These are phyloP conservation scores for Sepioteuthis lessoniana DNA, from an alignment of 2,888 invertebrate species.

Conservation along the genomic window DNA sequence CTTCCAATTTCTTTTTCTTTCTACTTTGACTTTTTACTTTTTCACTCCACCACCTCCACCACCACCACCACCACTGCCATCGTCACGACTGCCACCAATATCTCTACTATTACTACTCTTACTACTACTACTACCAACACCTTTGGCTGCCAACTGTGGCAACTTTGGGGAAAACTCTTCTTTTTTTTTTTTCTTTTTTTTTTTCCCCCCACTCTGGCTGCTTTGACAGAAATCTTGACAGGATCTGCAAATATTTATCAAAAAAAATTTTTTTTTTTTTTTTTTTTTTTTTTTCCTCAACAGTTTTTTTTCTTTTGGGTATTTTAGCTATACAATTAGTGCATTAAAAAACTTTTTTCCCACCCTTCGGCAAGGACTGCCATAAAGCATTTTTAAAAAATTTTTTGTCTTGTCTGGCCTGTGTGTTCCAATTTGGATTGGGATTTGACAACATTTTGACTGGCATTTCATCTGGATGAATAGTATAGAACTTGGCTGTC, in stretches of 20 bases:
- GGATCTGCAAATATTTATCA: neutral
- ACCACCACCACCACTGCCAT: neutral
- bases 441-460: neutral
- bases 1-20: neutral
- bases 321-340: neutral
- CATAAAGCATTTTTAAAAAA: too few relatives aligned
- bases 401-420: neutral
- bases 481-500: too few relatives aligned
- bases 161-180: neutral
- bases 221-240: neutral
- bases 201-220: neutral
- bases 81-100: neutral
- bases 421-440: neutral
- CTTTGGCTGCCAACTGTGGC: neutral
- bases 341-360: neutral
- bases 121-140: too few relatives aligned
- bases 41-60: constrained; percentile 33
- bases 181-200: neutral
- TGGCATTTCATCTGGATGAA: too few relatives aligned
- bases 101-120: neutral
- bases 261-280: neutral
- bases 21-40: neutral
- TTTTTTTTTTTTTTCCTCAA: too few relatives aligned
- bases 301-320: neutral
- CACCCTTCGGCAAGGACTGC: neutral